Conservation (phyloP, 2,797 vertebrate genomes). For the Enoplosus armatus region DNA sequence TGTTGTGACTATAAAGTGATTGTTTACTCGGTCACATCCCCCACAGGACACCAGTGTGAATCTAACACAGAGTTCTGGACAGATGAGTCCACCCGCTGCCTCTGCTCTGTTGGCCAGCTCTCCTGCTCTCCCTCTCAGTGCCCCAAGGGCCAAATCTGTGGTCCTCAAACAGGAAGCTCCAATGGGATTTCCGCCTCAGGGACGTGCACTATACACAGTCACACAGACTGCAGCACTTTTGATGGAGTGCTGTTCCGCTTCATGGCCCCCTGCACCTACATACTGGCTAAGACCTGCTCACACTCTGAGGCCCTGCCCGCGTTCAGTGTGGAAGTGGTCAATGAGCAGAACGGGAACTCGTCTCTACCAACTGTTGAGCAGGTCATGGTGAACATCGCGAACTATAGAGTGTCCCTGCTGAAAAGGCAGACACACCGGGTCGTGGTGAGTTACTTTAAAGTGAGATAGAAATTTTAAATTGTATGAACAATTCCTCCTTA, state of each 20-base stretch:
- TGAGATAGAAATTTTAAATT: neutral
- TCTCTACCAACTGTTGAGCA: constrained; percentile 77
- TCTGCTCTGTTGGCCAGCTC: constrained; percentile 72
- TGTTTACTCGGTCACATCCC: constrained; percentile 18
- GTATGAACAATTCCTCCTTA: too few species aligned
- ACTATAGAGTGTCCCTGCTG: constrained; percentile 78
- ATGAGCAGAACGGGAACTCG: constrained; percentile 74
- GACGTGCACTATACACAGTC: constrained; percentile 83
- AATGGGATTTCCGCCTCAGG: constrained; percentile 67
- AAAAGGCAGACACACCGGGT: constrained; percentile 77
- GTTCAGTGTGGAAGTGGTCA: constrained; percentile 87
- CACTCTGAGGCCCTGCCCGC: constrained; percentile 68
- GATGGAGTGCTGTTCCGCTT: constrained; percentile 86
- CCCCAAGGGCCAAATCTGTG: constrained; percentile 77
- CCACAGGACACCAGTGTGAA: constrained; percentile 84
- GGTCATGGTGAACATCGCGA: constrained; percentile 77
- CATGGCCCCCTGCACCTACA: constrained; percentile 86
- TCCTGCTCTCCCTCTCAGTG: constrained; percentile 79
- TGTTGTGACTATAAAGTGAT: constrained; percentile 19
- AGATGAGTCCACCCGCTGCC: constrained; percentile 84
- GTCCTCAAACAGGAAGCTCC: constrained; percentile 57
- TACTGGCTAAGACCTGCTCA: constrained; percentile 85
- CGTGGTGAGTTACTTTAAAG: constrained; percentile 82
- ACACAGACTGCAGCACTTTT: constrained; percentile 87
- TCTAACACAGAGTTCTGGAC: constrained; percentile 83